Evolutionary conservation across 1,140 invertebrate species (phyloP).

Genomic region (Ceratitis capitata): DNA sequence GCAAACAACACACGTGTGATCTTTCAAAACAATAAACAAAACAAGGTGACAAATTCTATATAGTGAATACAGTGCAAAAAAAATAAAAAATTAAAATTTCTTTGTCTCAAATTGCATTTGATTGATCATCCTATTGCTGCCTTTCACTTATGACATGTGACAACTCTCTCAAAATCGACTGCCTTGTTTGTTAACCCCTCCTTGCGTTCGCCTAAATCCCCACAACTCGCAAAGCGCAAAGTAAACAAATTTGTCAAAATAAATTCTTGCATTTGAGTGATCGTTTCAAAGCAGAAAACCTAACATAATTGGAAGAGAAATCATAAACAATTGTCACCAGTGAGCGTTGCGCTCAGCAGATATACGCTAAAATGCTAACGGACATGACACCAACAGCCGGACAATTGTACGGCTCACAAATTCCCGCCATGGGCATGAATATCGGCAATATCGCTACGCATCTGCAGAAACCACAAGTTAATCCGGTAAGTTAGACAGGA

Average conservation of each 20-base stretch:
- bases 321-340: background rate
- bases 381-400: constrained; percentile 70
- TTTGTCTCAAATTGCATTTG: background rate
- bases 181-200: background rate
- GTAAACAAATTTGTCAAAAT: constrained; percentile 9
- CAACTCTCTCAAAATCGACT: background rate
- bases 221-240: constrained; percentile 1
- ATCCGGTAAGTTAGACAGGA: constrained; percentile 58
- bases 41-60: background rate
- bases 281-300: background rate
- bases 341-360: background rate
- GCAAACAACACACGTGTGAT: background rate
- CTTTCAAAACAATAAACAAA: background rate
- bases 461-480: constrained; percentile 64
- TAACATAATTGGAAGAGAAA: constrained; percentile 6
- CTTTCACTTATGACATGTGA: constrained; percentile 12
- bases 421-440: constrained; percentile 70
- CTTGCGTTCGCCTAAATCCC: background rate
- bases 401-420: constrained; percentile 69
- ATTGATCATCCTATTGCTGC: background rate
- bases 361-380: constrained; percentile 66
- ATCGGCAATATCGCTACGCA: constrained; percentile 66
- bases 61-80: too few species aligned
- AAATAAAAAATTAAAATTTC: background rate
- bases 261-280: background rate